Base-by-base conservation (phyloP, 2,888 invertebrate species). In the Uropetala carovei region DNA sequence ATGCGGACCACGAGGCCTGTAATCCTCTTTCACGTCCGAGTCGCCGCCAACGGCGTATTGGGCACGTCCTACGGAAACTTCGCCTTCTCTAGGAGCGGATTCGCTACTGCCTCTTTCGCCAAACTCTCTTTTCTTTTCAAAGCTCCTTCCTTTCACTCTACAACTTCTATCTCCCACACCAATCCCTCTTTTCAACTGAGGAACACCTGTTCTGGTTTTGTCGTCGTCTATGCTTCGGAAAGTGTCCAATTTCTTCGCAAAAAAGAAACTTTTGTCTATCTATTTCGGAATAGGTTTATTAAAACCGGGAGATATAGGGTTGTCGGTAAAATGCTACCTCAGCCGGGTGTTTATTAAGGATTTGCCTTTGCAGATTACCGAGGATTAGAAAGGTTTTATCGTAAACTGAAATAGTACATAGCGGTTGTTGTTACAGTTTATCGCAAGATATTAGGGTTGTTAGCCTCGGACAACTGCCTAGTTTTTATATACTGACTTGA, bases 31-130 rank as follows among this genome's bases (percentile, higher is more conserved):
- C 60, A 86, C 14, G 86, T 68, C 86, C 57, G 27, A 59, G 27
- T 86, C 57, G 56, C 83, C 83, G 83, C 83, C 83, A 83, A 43
- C 57, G 83, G 83, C 83, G 18, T 43, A 83, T 83, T 57, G 56
- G 83, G 56, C 43, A 43, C 18, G 83, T 56, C 83, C 56, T 43
- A 43, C 56, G 83, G 83, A 56, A 83, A 83, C n/a, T 18, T 27
- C 56, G n/a, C n/a, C 83, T n/a, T n/a, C 83, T 57, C 7, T n/a
- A 83, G 57, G 57, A 83, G 83, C 43, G 57, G 83, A 83, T 57
- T 83, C 56, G 83, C 56, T 56, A 43, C 83, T 57, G 56, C 30
- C 60, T 30, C 59, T 58, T n/a, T 59, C 58, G 9, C 59, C 58
- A 68, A 0, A 27, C 59, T 58, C 11, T 10, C 59, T 7, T 16